phyloP scores from a whole-genome alignment of 2,888 invertebrate genomes.

The Drosophila sordidula region DNA sequence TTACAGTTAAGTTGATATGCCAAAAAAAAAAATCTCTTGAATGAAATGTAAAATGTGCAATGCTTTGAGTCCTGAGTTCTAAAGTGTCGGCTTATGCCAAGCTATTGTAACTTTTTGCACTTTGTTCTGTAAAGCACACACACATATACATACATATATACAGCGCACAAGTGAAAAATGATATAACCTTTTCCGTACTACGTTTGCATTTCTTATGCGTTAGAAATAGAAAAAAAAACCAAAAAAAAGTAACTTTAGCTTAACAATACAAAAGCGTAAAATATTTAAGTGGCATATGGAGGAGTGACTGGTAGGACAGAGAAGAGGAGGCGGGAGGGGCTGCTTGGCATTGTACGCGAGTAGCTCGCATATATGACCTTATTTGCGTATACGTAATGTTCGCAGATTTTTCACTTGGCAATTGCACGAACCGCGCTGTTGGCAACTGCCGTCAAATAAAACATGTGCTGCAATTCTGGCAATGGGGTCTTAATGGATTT shows the following conservation, averaged over 20 bases:
- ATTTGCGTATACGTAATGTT: slow-evolving; percentile 68
- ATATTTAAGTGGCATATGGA: slow-evolving; percentile 65
- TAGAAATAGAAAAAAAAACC: slow-evolving; percentile 33
- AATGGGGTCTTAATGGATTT: slow-evolving; percentile 22
- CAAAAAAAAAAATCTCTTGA: background rate
- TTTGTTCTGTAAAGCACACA: background rate
- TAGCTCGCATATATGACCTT: slow-evolving; percentile 52
- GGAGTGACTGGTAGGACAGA: background rate
- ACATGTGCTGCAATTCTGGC: slow-evolving; percentile 22
- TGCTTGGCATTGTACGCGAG: slow-evolving; percentile 16
- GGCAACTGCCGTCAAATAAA: slow-evolving; percentile 50
- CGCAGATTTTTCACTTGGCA: slow-evolving; percentile 55
- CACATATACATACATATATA: background rate
- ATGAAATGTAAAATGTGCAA: slow-evolving; percentile 25
- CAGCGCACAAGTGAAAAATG: slow-evolving; percentile 6
- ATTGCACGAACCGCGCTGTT: slow-evolving; percentile 37
- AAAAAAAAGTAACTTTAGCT: slow-evolving; percentile 40
- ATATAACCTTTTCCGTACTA: slow-evolving; percentile 24
- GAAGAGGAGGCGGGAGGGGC: background rate
- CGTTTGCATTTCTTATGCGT: slow-evolving; percentile 41
- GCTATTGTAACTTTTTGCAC: slow-evolving; percentile 8
- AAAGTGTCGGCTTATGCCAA: slow-evolving; percentile 2
- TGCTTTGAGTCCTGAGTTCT: background rate
- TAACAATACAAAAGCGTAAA: slow-evolving; percentile 71
- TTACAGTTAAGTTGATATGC: slow-evolving; percentile 1